These are phyloP conservation scores for Andrena flavipes DNA, from an alignment of 2,888 invertebrate genomes.

Conservation along the genomic window DNA sequence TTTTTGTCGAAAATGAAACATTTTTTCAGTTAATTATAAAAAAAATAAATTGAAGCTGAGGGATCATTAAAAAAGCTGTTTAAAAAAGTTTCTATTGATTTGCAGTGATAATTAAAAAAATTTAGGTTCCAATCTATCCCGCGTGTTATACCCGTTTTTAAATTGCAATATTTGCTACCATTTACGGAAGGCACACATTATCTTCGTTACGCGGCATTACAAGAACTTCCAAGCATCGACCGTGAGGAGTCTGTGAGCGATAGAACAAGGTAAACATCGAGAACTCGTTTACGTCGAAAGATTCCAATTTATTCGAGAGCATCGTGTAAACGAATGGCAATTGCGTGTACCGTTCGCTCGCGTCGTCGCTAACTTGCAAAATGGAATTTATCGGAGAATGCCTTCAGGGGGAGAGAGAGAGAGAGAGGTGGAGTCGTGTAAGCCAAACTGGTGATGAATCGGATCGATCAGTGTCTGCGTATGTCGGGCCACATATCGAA, in stretches of 20 bases:
- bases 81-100: no score
- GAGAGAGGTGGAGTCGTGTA: conserved; percentile 37
- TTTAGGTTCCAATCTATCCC: no score
- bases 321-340: conserved; percentile 16
- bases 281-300: conserved; percentile 15
- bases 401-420: conserved; percentile 8
- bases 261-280: conserved; percentile 6
- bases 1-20: no score
- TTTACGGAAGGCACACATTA: no score
- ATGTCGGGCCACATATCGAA: conserved; percentile 62
- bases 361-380: conserved; percentile 24
- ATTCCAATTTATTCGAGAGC: conserved; percentile 28
- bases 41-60: no score
- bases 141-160: no score
- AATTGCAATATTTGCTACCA: no score
- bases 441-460: conserved; percentile 60
- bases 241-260: neutral
- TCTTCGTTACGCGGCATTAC: no score
- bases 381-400: conserved; percentile 58
- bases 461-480: conserved; percentile 61
- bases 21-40: no score
- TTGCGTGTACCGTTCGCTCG: conserved; percentile 3
- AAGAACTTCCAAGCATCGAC: neutral
- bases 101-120: no score
- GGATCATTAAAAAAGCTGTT: no score